These are phyloP conservation scores for Drosophila triauraria DNA, from an alignment of 1,140 invertebrate genomes.

Conservation along the genomic window DNA sequence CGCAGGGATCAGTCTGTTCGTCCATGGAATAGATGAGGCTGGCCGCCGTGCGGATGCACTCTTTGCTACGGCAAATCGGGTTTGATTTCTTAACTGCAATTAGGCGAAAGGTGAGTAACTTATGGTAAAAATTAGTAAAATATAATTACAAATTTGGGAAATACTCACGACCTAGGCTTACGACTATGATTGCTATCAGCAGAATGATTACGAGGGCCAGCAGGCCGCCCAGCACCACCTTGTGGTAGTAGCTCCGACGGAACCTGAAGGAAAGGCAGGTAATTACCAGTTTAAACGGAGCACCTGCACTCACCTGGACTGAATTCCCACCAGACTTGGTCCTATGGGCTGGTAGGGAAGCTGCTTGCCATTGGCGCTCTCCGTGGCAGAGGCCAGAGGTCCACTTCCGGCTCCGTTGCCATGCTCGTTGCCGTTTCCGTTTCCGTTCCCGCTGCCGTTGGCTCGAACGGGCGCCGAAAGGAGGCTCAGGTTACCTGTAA, in stretches of 20 bases:
- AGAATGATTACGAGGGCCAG: conserved; percentile 85
- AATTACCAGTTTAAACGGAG: background rate
- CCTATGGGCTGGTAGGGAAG: conserved; percentile 48
- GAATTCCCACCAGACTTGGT: conserved; percentile 72
- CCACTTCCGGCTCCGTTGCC: conserved; percentile 23
- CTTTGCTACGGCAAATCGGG: conserved; percentile 86
- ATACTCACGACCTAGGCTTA: conserved; percentile 53
- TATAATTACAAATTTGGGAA: background rate
- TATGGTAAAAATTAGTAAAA: too few species aligned
- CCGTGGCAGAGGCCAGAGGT: conserved; percentile 10
- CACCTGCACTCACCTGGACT: conserved; percentile 68
- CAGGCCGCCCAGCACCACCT: conserved; percentile 84
- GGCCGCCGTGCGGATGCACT: conserved; percentile 88
- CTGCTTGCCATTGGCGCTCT: conserved; percentile 63
- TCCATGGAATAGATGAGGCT: conserved; percentile 88
- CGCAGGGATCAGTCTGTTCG: conserved; percentile 87
- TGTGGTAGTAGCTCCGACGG: conserved; percentile 86
- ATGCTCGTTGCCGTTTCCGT: conserved; percentile 39
- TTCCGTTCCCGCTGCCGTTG: conserved; percentile 25
- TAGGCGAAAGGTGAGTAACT: background rate
- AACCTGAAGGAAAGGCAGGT: conserved; percentile 80
- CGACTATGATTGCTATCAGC: conserved; percentile 84
- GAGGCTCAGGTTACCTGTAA: conserved; percentile 66
- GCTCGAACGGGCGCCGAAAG: conserved; percentile 54
- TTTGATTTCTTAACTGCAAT: conserved; percentile 64